phyloP scores from a whole-genome alignment of 2,797 vertebrate genomes.

The Chaenodraco wilsoni region DNA sequence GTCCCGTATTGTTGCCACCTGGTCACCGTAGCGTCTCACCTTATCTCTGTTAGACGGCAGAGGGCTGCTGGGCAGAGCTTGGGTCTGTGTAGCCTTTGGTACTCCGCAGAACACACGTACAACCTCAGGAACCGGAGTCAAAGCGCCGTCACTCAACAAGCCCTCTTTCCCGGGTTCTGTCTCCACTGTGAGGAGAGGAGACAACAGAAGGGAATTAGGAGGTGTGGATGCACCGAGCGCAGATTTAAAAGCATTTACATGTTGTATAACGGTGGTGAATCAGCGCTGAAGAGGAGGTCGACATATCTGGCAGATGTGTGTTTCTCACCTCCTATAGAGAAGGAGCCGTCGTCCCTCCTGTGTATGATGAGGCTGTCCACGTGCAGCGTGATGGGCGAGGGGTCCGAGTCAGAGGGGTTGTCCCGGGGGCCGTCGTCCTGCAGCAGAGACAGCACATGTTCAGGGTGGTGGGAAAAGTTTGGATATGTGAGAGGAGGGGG shows the following conservation, averaged over 20 bases:
- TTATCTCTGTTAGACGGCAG: conserved; percentile 81
- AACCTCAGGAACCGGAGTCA: conserved; percentile 65
- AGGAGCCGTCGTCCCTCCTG: conserved; percentile 92
- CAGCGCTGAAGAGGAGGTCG: conserved; percentile 38
- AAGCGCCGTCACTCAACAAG: conserved; percentile 48
- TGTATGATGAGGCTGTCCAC: conserved; percentile 92
- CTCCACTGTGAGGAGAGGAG: conserved; percentile 57
- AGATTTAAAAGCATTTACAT: conserved; percentile 28
- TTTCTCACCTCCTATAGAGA: conserved; percentile 89
- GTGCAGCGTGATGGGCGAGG: conserved; percentile 86
- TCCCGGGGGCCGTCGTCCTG: conserved; percentile 92
- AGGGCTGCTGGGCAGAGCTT: conserved; percentile 67
- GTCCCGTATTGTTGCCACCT: too few species aligned
- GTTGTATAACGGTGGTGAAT: conserved; percentile 49
- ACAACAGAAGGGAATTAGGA: conserved; percentile 4
- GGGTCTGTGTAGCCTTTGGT: conserved; percentile 88
- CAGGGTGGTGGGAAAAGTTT: neutral
- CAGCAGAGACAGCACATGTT: conserved; percentile 16
- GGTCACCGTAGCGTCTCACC: conserved; percentile 67
- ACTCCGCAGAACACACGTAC: conserved; percentile 53
- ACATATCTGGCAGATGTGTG: conserved; percentile 7
- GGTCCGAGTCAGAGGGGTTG: conserved; percentile 78
- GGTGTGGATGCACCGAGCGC: conserved; percentile 19
- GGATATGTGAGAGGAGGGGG: neutral
- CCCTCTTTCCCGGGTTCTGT: conserved; percentile 58